Evolutionary conservation across 2,113 vertebrate species (phyloP).

Genomic region (Tupaia tana): DNA sequence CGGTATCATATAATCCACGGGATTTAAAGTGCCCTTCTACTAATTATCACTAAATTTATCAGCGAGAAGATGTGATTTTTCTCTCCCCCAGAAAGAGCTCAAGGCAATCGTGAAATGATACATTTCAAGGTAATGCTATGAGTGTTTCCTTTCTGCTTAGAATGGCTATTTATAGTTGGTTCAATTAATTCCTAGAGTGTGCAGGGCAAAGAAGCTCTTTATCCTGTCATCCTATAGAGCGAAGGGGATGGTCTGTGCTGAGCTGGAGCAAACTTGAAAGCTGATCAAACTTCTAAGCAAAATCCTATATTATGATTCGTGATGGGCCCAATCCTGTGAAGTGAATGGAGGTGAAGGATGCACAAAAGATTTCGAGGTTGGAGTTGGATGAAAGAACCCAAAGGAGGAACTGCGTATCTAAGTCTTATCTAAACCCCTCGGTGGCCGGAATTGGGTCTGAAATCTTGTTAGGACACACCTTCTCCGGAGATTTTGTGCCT

Average conservation of each 20-base stretch:
- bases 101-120: constrained; percentile 62
- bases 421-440: constrained; percentile 50
- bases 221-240: constrained; percentile 65
- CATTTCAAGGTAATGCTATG: constrained; percentile 49
- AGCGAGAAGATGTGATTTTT: constrained; percentile 24
- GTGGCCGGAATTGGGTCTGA: constrained; percentile 51
- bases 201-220: constrained; percentile 65
- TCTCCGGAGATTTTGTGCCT: constrained; percentile 56
- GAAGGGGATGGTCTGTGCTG: constrained; percentile 40
- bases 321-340: constrained; percentile 71
- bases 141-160: constrained; percentile 60
- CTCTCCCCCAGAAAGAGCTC: not conserved
- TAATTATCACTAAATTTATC: constrained; percentile 21
- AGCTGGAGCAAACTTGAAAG: constrained; percentile 67
- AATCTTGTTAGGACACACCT: constrained; percentile 69
- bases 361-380: constrained; percentile 59
- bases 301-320: constrained; percentile 80
- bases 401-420: constrained; percentile 49
- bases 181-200: constrained; percentile 73
- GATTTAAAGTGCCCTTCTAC: not conserved
- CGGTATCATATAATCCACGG: not conserved
- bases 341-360: constrained; percentile 64
- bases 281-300: constrained; percentile 74
- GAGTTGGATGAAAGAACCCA: constrained; percentile 65
- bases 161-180: constrained; percentile 71